Evolutionary conservation across 2,797 vertebrate genomes (phyloP).

Genomic region (Sitta carolinensis): DNA sequence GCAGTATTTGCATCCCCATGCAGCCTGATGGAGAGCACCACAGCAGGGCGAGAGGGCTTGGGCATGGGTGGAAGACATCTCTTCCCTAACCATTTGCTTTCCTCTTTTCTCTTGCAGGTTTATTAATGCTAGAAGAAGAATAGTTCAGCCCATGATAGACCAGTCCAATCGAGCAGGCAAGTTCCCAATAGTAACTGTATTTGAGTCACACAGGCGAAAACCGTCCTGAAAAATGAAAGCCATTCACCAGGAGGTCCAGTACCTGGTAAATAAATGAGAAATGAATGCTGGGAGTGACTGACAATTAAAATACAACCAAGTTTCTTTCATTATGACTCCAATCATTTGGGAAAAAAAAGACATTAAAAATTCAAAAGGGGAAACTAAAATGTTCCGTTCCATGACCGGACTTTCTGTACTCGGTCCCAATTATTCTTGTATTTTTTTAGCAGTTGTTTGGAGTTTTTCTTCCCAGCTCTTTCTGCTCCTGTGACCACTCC

Average conservation of each 20-base stretch:
- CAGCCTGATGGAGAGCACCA: background rate
- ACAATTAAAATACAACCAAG: slow-evolving; percentile 76
- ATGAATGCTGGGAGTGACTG: slow-evolving; percentile 76
- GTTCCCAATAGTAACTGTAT: slow-evolving; percentile 87
- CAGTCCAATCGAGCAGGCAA: slow-evolving; percentile 99
- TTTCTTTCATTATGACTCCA: slow-evolving; percentile 76
- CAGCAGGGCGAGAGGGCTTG: background rate
- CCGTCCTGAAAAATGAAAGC: slow-evolving; percentile 74
- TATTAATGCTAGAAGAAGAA: slow-evolving; percentile 99
- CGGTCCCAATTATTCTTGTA: slow-evolving; percentile 63
- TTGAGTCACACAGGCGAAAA: slow-evolving; percentile 82
- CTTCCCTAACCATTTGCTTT: slow-evolving; percentile 53
- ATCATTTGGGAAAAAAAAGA: slow-evolving; percentile 50
- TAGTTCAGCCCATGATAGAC: slow-evolving; percentile 99
- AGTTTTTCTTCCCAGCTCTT: slow-evolving; percentile 85
- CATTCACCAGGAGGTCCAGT: slow-evolving; percentile 85
- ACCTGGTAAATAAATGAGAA: slow-evolving; percentile 86
- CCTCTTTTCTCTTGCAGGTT: slow-evolving; percentile 84
- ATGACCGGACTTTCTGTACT: slow-evolving; percentile 18
- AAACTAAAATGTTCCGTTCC: slow-evolving; percentile 16
- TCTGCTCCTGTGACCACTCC: slow-evolving; percentile 83
- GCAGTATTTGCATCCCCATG: slow-evolving; percentile 70
- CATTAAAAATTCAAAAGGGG: background rate
- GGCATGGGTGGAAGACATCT: background rate
- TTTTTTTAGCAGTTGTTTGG: slow-evolving; percentile 37